Base-by-base conservation (phyloP, 1,140 invertebrate genomes). In the Ylistrum balloti region DNA sequence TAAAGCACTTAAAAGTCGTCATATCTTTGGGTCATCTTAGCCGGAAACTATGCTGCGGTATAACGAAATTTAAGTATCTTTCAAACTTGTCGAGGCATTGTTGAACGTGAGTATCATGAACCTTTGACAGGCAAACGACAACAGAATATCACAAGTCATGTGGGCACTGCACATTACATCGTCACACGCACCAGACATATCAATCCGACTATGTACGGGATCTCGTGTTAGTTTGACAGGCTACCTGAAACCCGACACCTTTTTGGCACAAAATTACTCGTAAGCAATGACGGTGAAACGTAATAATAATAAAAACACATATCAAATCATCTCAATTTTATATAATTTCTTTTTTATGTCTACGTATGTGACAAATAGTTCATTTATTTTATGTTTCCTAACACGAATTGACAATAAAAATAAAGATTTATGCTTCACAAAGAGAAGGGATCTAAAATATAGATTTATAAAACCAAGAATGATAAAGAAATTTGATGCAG, bases 91-190 rank as follows among this genome's bases (percentile, higher is more conserved):
- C 13, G 56, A 74, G 56, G 56, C n/a, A 5, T 28, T 74, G 28
- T 74, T 74, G 56, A 28, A 74, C 20, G 56, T 28, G 56, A 17
- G 20, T 74, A 74, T 74, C 56, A 74, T 74, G 56, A 74, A 74
- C 56, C 56, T 74, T 74, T 74, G 56, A 74, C 56, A 74, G 56
- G 56, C 56, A n/a, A 74, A n/a, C 56, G 56, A 74, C 56, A 74
- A 74, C 22, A n/a, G n/a, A 74, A 74, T 74, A 74, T 28, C 56
- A 74, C 56, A 74, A 74, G 56, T 74, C 56, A 74, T 74, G 56
- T 74, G 22, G 56, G 22, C 56, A 74, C 56, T 74, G 56, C 56
- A 74, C n/a, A 74, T 74, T 74, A 74, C n/a, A 11, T 74, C 22
- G 2, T n/a, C 22, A 74, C 56, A 74, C 56, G 56, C 56, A 74